phyloP scores from a whole-genome alignment of 2,113 vertebrate genomes.

The Phyllostomus hastatus region DNA sequence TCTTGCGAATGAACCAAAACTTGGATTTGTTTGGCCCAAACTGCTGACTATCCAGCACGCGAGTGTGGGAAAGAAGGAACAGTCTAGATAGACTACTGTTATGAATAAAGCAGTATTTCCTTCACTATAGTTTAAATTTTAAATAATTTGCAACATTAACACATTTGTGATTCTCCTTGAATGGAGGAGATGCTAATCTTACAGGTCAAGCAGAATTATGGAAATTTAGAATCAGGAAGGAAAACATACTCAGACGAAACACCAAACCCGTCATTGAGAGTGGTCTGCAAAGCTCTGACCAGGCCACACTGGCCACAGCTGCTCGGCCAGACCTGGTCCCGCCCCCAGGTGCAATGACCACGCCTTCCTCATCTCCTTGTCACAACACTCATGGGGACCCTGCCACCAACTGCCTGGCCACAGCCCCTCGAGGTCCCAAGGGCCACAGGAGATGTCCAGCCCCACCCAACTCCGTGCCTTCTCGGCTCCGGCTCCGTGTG shows the following conservation, averaged over 20 bases:
- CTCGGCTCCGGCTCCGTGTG: not conserved
- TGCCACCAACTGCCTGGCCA: not conserved
- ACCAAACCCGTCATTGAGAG: not conserved
- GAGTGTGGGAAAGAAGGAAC: not conserved
- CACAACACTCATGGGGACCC: not conserved
- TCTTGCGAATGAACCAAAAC: not conserved
- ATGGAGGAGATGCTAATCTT: not conserved
- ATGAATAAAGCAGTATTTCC: too few relatives aligned
- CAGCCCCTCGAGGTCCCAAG: too few relatives aligned
- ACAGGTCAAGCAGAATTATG: not conserved
- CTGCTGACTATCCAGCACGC: rapidly evolving
- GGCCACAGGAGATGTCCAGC: not conserved
- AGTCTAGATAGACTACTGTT: not conserved
- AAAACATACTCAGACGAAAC: not conserved
- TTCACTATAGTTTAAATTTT: not conserved
- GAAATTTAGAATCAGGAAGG: not conserved
- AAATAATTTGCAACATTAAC: not conserved
- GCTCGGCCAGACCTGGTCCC: not conserved
- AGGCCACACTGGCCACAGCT: not conserved
- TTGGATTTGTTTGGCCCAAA: not conserved
- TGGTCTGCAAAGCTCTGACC: too few relatives aligned
- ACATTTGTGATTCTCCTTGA: not conserved
- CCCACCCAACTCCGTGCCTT: not conserved
- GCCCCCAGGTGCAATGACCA: not conserved
- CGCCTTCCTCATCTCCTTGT: not conserved